Base-by-base conservation (phyloP, 2,113 vertebrate genomes). In the pig (Sus scrofa) region DNA sequence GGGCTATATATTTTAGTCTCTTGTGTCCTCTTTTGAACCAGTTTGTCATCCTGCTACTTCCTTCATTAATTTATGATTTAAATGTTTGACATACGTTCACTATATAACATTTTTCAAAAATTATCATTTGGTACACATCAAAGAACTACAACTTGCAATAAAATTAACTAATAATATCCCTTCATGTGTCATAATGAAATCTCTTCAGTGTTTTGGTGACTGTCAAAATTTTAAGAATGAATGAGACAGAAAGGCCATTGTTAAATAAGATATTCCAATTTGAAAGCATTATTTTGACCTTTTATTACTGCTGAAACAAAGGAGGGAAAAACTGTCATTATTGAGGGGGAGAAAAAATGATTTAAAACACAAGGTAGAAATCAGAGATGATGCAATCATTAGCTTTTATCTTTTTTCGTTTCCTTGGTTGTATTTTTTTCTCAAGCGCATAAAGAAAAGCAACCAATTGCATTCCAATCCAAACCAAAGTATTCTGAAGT, bases 21-120 rank as follows among this genome's bases (percentile, higher is more conserved):
- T 9, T 77, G 3, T 26, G 62, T 70, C 26, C 6, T 56, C 20
- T 86, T 81, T 67, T 81, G 73, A 39, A 67, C 4, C 1, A 62
- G n/a, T 54, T 54, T 90, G 27, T 73, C 22, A 62, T 77, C 60
- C 11, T 10, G 1, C 39, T 65, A 30, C 14, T 89, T 60, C 16
- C 63, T 89, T 93, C 18, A 56, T 54, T 86, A 92, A 77, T 68
- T 63, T 68, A 20, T 89, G 60, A 82, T 37, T 68, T 63, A 75
- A 86, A 82, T 82, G 65, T 86, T 86, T 81, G 39, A 32, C 13
- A 52, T 67, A n/a, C 9, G 62, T 50, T 77, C 16, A 60, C 19
- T 67, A 52, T 54, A 54, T 34, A 79, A 27, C 12, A n/a, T 50
- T 73, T 63, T 62, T 27, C 32, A 71, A 22, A 52, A 52, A 18